These are phyloP conservation scores for Alces alces DNA, from an alignment of 2,113 vertebrate species.

Conservation along the genomic window DNA sequence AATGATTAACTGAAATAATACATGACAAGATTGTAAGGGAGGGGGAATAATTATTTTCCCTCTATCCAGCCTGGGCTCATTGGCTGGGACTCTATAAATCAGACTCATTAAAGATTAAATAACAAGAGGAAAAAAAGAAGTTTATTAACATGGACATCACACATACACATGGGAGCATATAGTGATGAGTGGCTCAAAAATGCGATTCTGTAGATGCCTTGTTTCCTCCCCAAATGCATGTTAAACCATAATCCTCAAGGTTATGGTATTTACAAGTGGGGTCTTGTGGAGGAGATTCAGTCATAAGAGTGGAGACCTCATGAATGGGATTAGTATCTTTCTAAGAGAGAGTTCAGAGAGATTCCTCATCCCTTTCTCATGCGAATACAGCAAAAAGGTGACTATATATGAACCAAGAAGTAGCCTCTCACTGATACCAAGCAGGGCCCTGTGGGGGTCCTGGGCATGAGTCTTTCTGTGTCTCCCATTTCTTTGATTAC, in stretches of 20 bases:
- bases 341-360: neutral
- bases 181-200: neutral
- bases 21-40: neutral
- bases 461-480: neutral
- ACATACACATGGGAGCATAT: neutral
- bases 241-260: neutral
- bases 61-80: neutral
- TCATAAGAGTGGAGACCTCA: neutral
- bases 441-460: neutral
- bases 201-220: neutral
- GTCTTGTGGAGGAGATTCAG: fast-evolving
- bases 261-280: neutral
- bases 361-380: neutral
- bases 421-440: neutral
- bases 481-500: neutral
- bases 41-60: neutral
- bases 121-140: neutral
- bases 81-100: neutral
- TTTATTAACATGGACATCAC: neutral
- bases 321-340: neutral
- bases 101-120: neutral
- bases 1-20: neutral
- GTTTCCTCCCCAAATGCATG: neutral
- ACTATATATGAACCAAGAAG: neutral
- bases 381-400: neutral